Base-by-base conservation (phyloP, 2,888 invertebrate species). In the Epirrita christyi region DNA sequence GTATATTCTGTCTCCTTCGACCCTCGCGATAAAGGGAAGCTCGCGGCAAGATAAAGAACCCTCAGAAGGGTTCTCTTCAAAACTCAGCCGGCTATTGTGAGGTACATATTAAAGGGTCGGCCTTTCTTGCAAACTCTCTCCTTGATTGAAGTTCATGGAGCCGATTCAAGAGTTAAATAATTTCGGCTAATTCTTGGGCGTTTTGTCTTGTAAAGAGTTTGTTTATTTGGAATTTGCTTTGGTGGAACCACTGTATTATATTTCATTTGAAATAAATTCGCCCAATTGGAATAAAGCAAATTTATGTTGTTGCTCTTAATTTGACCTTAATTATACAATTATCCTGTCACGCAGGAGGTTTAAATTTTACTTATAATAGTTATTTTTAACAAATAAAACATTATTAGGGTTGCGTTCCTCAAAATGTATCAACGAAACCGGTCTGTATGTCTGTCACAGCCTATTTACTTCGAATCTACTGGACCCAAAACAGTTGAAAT, bases 41-140 rank as follows among this genome's bases (percentile, higher is more conserved):
- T 85, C 84, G 87, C 76, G 88, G 88, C 75, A 74, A 87, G 88
- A 89, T 88, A 88, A 21, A 85, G 83, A 84, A 80, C 84, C 81
- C 76, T 73, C 70, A 72, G 76, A 82, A 86, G 84, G 84, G 81
- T 81, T 84, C 84, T 85, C 88, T 84, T 84, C 80, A 87, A 82
- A 88, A 86, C 86, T 87, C 81, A 80, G 80, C 85, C 85, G 78
- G 77, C 84, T 79, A 88, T 88, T 88, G 89, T 86, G 81, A 83
- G 85, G 83, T 86, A 88, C 88, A 88, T 90, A 88, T 88, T 88
- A 86, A 88, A 86, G 77, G 78, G 80, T 75, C 71, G 71, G 82
- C 75, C 75, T 80, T 85, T 80, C 85, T 85, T 84, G 78, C 76
- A 73, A 81, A 81, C 79, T 78, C 77, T 72, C 74, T 79, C 72